Base-by-base conservation (phyloP, 2,888 invertebrate genomes). In the Zygaena filipendulae region DNA sequence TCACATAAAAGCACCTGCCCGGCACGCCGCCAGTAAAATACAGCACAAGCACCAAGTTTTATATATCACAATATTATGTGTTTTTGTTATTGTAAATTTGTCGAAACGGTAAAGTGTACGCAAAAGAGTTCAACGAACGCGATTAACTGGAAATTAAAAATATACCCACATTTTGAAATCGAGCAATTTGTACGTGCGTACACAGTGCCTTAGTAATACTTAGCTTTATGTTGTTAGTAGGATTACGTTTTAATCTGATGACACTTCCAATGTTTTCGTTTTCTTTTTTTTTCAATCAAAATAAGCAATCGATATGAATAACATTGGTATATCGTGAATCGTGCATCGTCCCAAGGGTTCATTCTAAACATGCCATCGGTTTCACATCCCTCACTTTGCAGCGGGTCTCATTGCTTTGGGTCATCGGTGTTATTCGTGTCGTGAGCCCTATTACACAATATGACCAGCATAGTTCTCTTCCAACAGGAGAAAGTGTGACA, bases 41-140 rank as follows among this genome's bases (percentile, higher is more conserved):
- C 60, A 71, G 79, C 79, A 79, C 79, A 70, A 70, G 79, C 79
- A 79, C 79, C 70, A 72, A 69, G 57, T 79, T 77, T 79, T 77
- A 59, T 60, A 56, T 70, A 71, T 72, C 71, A 77, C 71, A 59
- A 70, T 74, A 60, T 68, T 74, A 70, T 70, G 71, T 79, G 77
- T 79, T 79, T 16, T 71, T 70, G 79, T 77, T 70, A 63, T 64
- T 61, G 75, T 75, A 66, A 62, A 57, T 52, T 62, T 68, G 63
- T 71, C 71, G 70, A 74, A 68, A 59, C 62, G 75, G 79, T 62
- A 64, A 52, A 52, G 64, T 70, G 67, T 58, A 60, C 69, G 67
- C 62, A 55, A 28, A 10, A n/a, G n/a, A n/a, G n/a, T n/a, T 9
- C 16, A 18, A 6, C 11, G 7, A 11, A 11, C 8, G 21, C 20